Base-by-base conservation (phyloP, 2,113 vertebrate genomes). In the Gallinago jamesoni region DNA sequence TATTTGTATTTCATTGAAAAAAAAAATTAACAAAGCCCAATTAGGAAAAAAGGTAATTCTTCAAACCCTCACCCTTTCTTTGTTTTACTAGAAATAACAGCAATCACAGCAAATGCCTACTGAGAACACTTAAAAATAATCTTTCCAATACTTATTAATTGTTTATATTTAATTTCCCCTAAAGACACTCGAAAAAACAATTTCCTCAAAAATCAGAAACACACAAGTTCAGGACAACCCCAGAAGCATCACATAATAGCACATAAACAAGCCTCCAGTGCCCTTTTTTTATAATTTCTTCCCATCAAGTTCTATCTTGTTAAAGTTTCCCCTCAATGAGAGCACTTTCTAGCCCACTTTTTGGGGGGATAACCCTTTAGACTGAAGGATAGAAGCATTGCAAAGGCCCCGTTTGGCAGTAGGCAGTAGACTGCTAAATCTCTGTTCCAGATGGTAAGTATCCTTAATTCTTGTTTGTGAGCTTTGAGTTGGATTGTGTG, bases 131-230 rank as follows among this genome's bases (percentile, higher is more conserved):
- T 94, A 45, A 74, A 84, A 70, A 52, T 48, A 84, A 28, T 78
- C 3, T 87, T 89, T 63, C 18, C 9, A 60, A 68, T 78, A 48
- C 8, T 84, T 90, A 89, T 67, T 70, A 80, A 52, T 74, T 81
- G 39, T 75, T 93, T 93, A 16, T 81, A 78, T 88, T 95, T 89
- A 23, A 74, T 84, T 84, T 80, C 2, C 50, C 50, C 43, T 52
- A 22, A 95, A 93, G 85, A 74, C 21, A 55, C 7, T 60, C 64
- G 9, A 33, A 86, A 89, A 81, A 92, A 7, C 17, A 78, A 57
- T 90, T 95, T 92, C 9, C 24, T 75, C 5, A 64, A 82, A 84
- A 93, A 77, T 5, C 27, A 74, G 47, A 21, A 83, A 21, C 15
- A 55, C 7, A 50, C 12, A 59, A 81, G 31, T 63, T 56, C 68